Percentiles rank a stretch among this genome's conserved stretches.
Evolutionary conservation across 2,797 vertebrate species (phyloP).

Genomic region (Sitta carolinensis): DNA sequence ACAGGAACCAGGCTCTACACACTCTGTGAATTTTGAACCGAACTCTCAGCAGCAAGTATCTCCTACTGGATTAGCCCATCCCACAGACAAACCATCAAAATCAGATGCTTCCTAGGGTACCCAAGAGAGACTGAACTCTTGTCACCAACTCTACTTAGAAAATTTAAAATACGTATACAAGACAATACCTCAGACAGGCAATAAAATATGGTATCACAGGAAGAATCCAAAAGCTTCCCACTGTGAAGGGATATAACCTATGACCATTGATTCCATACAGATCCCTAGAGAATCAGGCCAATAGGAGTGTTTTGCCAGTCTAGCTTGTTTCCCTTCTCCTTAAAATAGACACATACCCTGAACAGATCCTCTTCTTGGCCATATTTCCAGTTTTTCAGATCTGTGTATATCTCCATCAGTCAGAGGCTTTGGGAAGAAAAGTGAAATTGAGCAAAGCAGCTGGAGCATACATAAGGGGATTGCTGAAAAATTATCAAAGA

Average conservation of each 20-base stretch:
- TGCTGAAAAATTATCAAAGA: neutral
- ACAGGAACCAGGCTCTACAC: neutral
- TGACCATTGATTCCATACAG: neutral
- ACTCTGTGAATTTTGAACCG: neutral
- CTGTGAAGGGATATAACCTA: neutral
- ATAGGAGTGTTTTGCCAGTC: neutral
- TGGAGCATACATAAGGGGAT: neutral
- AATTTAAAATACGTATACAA: neutral
- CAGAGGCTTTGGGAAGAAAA: slow-evolving; percentile 54
- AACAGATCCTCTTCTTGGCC: slow-evolving; percentile 51
- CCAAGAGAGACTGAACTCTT: neutral
- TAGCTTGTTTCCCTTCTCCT: neutral
- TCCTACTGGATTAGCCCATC: neutral
- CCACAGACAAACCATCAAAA: neutral
- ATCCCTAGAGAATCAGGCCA: neutral
- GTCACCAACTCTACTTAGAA: neutral
- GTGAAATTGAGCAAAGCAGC: slow-evolving; percentile 28
- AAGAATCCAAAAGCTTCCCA: neutral
- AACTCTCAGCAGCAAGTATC: neutral
- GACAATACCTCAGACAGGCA: neutral
- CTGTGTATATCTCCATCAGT: slow-evolving; percentile 37
- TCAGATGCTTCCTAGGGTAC: neutral
- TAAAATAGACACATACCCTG: neutral
- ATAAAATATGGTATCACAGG: neutral
- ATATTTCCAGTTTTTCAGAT: slow-evolving; percentile 34